Evolutionary conservation across 2,113 vertebrate species (phyloP).

Genomic region (Serilophus lunatus): DNA sequence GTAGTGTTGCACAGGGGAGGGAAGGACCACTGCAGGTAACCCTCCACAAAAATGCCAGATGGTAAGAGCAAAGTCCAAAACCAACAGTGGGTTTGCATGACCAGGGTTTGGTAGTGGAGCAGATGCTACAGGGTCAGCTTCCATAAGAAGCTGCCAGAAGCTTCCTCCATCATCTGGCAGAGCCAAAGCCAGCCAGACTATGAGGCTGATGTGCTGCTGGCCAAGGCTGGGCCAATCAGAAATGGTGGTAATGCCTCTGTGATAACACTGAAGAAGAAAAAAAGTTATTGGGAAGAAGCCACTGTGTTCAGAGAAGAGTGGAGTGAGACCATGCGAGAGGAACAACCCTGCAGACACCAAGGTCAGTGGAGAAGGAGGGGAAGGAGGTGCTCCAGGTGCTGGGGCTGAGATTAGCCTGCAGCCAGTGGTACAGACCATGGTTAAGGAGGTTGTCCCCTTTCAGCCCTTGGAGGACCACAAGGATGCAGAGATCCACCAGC

Average conservation of each 20-base stretch:
- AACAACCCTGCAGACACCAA: neutral
- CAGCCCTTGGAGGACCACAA: neutral
- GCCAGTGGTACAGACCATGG: neutral
- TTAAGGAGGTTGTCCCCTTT: neutral
- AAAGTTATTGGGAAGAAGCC: neutral
- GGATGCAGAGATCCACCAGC: neutral
- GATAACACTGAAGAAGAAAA: neutral
- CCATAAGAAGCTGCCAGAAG: neutral
- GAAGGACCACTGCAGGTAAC: neutral
- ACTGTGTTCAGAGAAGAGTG: neutral
- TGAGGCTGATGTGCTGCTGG: rapidly evolving
- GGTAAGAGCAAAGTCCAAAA: neutral
- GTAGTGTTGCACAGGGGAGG: neutral
- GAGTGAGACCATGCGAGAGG: neutral
- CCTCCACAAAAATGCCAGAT: neutral
- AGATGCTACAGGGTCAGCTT: neutral
- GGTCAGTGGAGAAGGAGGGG: neutral
- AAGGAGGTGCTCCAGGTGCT: neutral
- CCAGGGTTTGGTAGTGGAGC: neutral
- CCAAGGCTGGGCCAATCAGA: neutral
- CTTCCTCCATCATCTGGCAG: neutral
- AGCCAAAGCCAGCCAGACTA: neutral
- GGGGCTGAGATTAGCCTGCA: neutral
- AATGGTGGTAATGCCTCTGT: neutral
- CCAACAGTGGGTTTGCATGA: neutral